Evolutionary conservation across 2,113 vertebrate species (phyloP).

Genomic region (Orthochromis indermauri): DNA sequence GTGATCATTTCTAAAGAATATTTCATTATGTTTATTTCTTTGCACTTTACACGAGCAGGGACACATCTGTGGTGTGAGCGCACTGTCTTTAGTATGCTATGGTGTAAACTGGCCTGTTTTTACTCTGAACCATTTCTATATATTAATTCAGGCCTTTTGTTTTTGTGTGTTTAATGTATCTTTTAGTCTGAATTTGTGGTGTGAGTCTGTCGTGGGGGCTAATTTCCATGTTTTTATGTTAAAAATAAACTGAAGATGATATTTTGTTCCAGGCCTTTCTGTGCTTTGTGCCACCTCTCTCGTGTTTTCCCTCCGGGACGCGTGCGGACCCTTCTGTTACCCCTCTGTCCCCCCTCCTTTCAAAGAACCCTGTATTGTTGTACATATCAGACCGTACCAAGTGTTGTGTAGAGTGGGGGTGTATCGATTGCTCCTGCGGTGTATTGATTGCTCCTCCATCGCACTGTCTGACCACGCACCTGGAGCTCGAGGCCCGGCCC

Average conservation of each 20-base stretch:
- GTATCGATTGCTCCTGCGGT: neutral
- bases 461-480: conserved; percentile 15
- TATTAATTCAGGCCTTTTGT: neutral
- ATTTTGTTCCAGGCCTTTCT: neutral
- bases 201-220: neutral
- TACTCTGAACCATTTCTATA: neutral
- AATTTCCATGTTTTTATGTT: neutral
- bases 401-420: neutral
- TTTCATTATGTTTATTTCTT: neutral
- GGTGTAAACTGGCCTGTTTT: neutral
- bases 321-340: neutral
- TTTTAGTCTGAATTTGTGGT: neutral
- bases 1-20: neutral
- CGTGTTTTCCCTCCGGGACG: neutral
- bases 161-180: neutral
- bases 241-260: neutral
- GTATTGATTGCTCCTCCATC: neutral
- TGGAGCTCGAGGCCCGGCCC: neutral
- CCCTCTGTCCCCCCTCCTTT: neutral
- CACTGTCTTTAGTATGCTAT: neutral
- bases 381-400: conserved; percentile 40
- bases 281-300: neutral
- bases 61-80: neutral
- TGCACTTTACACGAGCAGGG: neutral
- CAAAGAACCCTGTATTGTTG: neutral